These are phyloP conservation scores for Smithornis capensis DNA, from an alignment of 2,113 vertebrate genomes.

Conservation along the genomic window DNA sequence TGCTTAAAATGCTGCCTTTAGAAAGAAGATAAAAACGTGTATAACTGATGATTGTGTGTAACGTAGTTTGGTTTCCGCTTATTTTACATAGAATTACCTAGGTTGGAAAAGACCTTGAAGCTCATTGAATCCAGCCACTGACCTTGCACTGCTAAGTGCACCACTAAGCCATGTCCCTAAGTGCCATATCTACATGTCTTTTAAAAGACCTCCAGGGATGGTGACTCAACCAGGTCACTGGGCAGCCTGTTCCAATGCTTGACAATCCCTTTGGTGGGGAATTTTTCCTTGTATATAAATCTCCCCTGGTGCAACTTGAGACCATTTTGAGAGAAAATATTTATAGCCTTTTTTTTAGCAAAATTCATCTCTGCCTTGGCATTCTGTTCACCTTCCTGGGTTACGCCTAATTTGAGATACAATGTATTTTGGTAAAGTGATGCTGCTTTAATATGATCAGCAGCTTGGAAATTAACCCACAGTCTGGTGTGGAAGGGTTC, in stretches of 20 bases:
- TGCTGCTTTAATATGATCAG: not conserved
- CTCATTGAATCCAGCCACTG: not conserved
- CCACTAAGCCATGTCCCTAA: not conserved
- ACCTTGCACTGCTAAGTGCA: not conserved
- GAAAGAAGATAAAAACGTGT: not conserved
- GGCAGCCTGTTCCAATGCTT: not conserved
- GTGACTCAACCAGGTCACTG: not conserved
- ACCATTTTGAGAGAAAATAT: not conserved
- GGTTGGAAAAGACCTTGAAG: not conserved
- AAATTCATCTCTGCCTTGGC: not conserved
- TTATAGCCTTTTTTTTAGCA: not conserved
- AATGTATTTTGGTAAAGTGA: not conserved
- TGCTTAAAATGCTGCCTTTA: not conserved
- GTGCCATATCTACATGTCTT: not conserved
- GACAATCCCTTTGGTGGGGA: not conserved
- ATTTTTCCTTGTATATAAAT: not conserved
- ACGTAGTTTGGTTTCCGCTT: not conserved
- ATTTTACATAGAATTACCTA: not conserved
- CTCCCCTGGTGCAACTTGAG: not conserved
- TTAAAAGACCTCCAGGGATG: not conserved
- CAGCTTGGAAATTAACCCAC: not conserved
- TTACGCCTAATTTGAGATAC: not conserved
- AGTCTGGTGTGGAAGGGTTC: not conserved
- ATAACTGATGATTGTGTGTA: not conserved
- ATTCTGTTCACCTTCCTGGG: not conserved